Evolutionary conservation across 2,888 invertebrate species (phyloP), one percentile per base, ranked within the genome.

Genomic region (Brachynemurus nebulosus): DNA sequence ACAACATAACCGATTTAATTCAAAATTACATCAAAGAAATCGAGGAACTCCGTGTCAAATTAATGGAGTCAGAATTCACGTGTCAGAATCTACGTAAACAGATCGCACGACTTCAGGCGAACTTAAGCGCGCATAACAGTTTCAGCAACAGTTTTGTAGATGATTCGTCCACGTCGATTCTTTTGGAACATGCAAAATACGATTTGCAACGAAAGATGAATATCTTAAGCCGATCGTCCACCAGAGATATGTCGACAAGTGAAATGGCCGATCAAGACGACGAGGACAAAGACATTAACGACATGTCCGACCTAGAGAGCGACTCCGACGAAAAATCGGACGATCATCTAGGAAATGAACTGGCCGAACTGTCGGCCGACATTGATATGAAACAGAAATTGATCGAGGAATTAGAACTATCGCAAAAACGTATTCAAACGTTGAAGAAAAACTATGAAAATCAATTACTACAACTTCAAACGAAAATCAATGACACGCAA

Each of bases 301-400:
- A 68, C 17, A 69, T 68, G 48, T 62, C 63, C 3, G 65, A 63
- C 18, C 67, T 66, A 48, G 74, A 73, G 42, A 75, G 77, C 1
- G 78, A 76, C 54, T 71, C 74, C 2, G 80, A 79, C 57, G 71
- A 71, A 52, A 71, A 68, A 62, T 69, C 70, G 44, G 68, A 70
- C 47, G 71, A 68, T 35, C 75, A 77, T 30, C 74, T 80, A 48
- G 74, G 86, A 52, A 84, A 85, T 21, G 89, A 93, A 60, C 67
- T 97, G 47, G 86, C 90, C 11, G 84, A 86, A 8, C 67, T 97
- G 12, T 92, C 90, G 45, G 86, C 86, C 38, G 92, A 96, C 63
- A 96, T 97, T 51, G 88, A 88, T 59, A 85, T 93, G 44, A 97
- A 97, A 61, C 86, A 93, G 53, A 83, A 89, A 45, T 70, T 97